Conservation (phyloP, 2,113 vertebrate species). For the Alexandromys fortis region DNA sequence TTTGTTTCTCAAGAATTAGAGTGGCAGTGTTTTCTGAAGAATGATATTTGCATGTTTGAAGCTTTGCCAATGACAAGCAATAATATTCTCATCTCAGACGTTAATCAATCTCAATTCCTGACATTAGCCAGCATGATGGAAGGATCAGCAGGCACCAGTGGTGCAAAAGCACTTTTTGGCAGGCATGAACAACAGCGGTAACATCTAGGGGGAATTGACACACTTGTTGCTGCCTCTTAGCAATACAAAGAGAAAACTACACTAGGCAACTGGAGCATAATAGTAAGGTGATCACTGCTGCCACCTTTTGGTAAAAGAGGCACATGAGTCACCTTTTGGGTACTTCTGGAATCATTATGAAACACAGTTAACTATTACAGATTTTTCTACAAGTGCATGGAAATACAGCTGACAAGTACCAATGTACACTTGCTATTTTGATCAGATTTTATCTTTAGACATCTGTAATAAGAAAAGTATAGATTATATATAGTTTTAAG, state of each 20-base stretch:
- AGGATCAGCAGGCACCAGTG: background rate
- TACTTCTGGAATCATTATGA: constrained; percentile 8
- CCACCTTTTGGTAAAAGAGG: constrained; percentile 49
- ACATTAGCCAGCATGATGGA: constrained; percentile 44
- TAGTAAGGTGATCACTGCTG: constrained; percentile 31
- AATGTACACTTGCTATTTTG: background rate
- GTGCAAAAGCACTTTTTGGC: constrained; percentile 21
- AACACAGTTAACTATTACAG: background rate
- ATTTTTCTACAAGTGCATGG: constrained; percentile 4
- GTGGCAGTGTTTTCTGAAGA: background rate
- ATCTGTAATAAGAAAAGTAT: constrained; percentile 6
- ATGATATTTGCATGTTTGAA: background rate
- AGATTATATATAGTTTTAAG: background rate
- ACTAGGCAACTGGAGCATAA: background rate
- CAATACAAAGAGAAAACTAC: constrained; percentile 18
- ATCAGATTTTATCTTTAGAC: background rate
- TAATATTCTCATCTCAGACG: constrained; percentile 33
- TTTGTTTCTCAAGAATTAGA: constrained; percentile 50
- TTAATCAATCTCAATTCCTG: constrained; percentile 42
- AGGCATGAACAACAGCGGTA: background rate
- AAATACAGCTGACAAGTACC: background rate
- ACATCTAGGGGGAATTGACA: constrained; percentile 32
- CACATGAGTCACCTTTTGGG: background rate
- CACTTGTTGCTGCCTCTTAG: constrained; percentile 31
- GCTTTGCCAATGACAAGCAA: constrained; percentile 29